Evolutionary conservation across 2,888 invertebrate genomes (phyloP).

Genomic region (Melangyna quadrimaculata): DNA sequence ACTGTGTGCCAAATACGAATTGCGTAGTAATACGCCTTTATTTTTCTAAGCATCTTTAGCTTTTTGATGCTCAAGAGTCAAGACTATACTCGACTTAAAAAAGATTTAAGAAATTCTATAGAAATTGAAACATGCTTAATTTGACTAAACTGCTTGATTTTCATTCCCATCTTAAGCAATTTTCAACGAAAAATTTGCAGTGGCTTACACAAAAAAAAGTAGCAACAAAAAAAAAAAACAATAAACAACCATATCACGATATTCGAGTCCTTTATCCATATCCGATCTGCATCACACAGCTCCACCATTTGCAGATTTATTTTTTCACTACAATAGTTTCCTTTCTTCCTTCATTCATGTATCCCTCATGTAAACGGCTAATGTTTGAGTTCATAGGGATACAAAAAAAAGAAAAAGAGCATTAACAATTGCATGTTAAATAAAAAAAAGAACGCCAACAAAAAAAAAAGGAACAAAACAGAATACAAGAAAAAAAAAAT

Average conservation of each 20-base stretch:
- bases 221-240: slow-evolving; percentile 25
- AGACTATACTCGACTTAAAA: not conserved
- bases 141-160: not conserved
- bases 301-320: slow-evolving; percentile 47
- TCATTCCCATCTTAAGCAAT: not conserved
- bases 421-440: slow-evolving; percentile 52
- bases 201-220: not conserved
- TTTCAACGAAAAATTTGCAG: not conserved
- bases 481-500: slow-evolving; percentile 26
- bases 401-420: slow-evolving; percentile 43
- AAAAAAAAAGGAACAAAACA: slow-evolving; percentile 25
- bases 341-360: slow-evolving; percentile 35
- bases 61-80: too few species aligned
- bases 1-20: too few species aligned
- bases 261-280: slow-evolving; percentile 4
- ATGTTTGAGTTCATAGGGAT: slow-evolving; percentile 67
- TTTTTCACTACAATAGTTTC: slow-evolving; percentile 63
- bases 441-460: slow-evolving; percentile 9
- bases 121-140: not conserved
- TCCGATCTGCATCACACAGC: not conserved
- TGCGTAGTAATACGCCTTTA: too few species aligned
- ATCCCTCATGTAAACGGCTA: slow-evolving; percentile 67
- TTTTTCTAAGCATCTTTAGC: too few species aligned
- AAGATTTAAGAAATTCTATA: not conserved
- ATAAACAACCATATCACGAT: slow-evolving; percentile 18